A percentile compares a stretch with the other conserved stretches of the same genome.
phyloP scores from a whole-genome alignment of 2,113 vertebrate species.

The Globicephala melas region DNA sequence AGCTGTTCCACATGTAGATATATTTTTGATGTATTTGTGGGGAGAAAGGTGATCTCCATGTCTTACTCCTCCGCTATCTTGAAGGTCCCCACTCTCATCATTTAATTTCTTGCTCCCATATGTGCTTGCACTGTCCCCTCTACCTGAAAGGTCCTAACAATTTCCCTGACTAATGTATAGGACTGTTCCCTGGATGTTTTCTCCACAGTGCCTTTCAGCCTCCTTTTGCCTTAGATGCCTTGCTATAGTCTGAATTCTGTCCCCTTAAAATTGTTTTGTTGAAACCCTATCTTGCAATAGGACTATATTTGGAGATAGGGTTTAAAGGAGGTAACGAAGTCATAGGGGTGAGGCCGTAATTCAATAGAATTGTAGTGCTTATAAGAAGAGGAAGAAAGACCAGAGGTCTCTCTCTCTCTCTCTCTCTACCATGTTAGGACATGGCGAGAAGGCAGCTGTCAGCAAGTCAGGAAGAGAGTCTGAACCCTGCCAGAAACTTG shows the following conservation, averaged over 20 bases:
- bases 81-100: background rate
- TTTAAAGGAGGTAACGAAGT: background rate
- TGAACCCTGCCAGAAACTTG: background rate
- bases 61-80: no score
- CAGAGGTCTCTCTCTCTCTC: background rate
- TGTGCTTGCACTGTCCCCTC: background rate
- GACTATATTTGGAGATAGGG: background rate
- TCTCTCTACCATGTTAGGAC: background rate
- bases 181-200: background rate
- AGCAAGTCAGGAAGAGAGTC: background rate
- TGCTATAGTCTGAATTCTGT: background rate
- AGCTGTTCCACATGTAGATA: no score
- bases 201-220: no score
- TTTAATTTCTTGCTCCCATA: background rate
- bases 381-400: background rate
- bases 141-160: background rate
- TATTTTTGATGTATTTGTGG: no score
- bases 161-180: background rate
- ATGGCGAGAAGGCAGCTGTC: background rate
- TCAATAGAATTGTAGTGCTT: background rate
- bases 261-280: background rate
- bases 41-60: no score
- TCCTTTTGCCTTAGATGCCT: background rate
- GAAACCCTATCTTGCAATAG: background rate
- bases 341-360: background rate